These are phyloP conservation scores for Troglohyphantes excavatus DNA, from an alignment of 2,888 invertebrate genomes.

Conservation along the genomic window DNA sequence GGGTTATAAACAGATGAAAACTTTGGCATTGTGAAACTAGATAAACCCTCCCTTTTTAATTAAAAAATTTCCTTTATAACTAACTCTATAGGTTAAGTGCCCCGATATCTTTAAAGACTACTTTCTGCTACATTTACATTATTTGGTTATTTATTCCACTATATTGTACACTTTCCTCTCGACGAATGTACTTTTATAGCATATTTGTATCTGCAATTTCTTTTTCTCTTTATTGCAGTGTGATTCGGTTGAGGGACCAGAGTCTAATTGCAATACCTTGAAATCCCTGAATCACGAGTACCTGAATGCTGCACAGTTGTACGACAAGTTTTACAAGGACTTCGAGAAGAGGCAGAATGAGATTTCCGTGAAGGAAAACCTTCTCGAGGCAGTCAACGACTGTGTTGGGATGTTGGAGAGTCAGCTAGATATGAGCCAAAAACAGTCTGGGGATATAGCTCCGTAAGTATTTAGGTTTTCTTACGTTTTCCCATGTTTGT, in stretches of 20 bases:
- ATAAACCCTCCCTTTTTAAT: too few relatives aligned
- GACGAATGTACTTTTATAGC: too few relatives aligned
- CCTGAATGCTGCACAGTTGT: conserved; percentile 88
- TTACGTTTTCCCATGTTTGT: neutral
- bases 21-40: too few relatives aligned
- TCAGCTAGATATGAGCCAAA: conserved; percentile 86
- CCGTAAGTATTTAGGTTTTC: conserved; percentile 36
- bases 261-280: conserved; percentile 83
- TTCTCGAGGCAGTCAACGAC: conserved; percentile 93
- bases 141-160: too few relatives aligned
- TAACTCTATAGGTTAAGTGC: too few relatives aligned
- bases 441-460: conserved; percentile 44
- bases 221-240: conserved; percentile 2
- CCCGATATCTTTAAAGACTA: too few relatives aligned
- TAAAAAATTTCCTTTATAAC: too few relatives aligned
- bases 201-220: too few relatives aligned
- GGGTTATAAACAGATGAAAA: too few relatives aligned
- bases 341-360: conserved; percentile 90
- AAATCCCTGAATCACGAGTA: conserved; percentile 89
- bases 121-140: too few relatives aligned
- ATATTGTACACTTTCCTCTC: too few relatives aligned
- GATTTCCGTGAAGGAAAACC: conserved; percentile 90
- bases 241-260: conserved; percentile 26
- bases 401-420: conserved; percentile 94
- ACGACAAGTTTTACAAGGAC: conserved; percentile 89